These are phyloP conservation scores for Gryllus bimaculatus DNA, from an alignment of 1,140 invertebrate species.

Conservation along the genomic window DNA sequence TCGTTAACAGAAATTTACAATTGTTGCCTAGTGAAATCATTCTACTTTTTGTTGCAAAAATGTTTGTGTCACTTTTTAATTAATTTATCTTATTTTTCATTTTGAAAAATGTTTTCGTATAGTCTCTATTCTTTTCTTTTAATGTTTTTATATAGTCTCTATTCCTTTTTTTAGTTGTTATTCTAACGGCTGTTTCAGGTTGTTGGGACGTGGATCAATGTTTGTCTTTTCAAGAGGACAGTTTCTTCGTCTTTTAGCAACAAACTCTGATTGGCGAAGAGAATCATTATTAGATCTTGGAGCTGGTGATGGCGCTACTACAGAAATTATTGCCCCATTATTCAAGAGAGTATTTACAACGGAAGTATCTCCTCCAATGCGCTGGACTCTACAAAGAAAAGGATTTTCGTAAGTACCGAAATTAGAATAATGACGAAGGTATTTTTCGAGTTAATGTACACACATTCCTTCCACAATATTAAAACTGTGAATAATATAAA, in stretches of 20 bases:
- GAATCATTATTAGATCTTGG: conserved; percentile 70
- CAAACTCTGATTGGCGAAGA: conserved; percentile 32
- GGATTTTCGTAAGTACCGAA: conserved; percentile 64
- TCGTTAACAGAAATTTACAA: no score
- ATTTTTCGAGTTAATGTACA: background rate
- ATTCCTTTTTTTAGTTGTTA: no score
- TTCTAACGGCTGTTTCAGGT: conserved; percentile 41
- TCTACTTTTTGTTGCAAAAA: no score
- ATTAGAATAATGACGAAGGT: background rate
- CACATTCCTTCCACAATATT: background rate
- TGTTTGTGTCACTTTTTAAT: no score
- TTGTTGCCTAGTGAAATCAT: no score
- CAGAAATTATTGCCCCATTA: conserved; percentile 58
- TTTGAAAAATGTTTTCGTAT: no score
- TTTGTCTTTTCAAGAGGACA: conserved; percentile 78
- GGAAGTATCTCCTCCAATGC: conserved; percentile 78
- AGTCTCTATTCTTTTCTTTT: no score
- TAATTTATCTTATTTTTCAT: no score
- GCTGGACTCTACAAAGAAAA: conserved; percentile 53
- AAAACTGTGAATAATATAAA: no score
- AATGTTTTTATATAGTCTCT: no score
- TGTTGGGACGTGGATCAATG: conserved; percentile 82
- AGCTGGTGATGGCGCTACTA: conserved; percentile 85
- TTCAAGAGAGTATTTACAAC: conserved; percentile 70
- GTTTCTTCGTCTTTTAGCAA: conserved; percentile 52